Evolutionary conservation across 2,797 vertebrate genomes (phyloP).

Genomic region (Sparidentex hasta): DNA sequence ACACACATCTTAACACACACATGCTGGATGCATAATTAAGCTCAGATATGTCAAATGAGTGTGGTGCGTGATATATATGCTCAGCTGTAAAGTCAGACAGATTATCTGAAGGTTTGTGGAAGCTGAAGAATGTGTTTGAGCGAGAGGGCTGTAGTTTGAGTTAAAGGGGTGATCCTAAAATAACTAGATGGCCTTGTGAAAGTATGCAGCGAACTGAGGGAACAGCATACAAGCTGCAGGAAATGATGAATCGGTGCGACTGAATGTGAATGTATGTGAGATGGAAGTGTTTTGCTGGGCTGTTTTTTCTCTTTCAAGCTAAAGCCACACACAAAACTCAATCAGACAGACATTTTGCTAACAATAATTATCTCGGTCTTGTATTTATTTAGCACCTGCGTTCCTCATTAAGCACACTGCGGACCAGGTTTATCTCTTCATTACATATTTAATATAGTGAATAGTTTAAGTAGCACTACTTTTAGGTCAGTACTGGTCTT

Average conservation of each 20-base stretch:
- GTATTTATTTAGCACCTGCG: neutral
- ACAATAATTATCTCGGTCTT: neutral
- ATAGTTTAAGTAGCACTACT: neutral
- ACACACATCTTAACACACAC: slow-evolving; percentile 45
- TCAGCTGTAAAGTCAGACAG: slow-evolving; percentile 56
- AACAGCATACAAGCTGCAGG: slow-evolving; percentile 62
- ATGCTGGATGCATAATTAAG: slow-evolving; percentile 37
- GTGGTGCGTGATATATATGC: slow-evolving; percentile 39
- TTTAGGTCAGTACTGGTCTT: neutral
- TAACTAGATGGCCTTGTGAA: slow-evolving; percentile 80
- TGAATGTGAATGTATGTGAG: slow-evolving; percentile 24
- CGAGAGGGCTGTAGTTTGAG: slow-evolving; percentile 64
- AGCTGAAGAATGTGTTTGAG: slow-evolving; percentile 68
- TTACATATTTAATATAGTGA: neutral
- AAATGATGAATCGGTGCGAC: slow-evolving; percentile 59
- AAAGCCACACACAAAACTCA: neutral
- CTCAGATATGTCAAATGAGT: slow-evolving; percentile 40
- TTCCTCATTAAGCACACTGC: neutral
- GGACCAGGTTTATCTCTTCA: neutral
- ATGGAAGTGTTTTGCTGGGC: slow-evolving; percentile 2
- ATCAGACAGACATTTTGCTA: too few relatives aligned
- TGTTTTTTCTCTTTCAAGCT: slow-evolving; percentile 3
- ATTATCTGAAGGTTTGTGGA: slow-evolving; percentile 68
- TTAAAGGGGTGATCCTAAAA: slow-evolving; percentile 81
- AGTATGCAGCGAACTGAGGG: slow-evolving; percentile 60